These are phyloP conservation scores for Plutella xylostella DNA, from an alignment of 2,888 invertebrate genomes.

Conservation along the genomic window DNA sequence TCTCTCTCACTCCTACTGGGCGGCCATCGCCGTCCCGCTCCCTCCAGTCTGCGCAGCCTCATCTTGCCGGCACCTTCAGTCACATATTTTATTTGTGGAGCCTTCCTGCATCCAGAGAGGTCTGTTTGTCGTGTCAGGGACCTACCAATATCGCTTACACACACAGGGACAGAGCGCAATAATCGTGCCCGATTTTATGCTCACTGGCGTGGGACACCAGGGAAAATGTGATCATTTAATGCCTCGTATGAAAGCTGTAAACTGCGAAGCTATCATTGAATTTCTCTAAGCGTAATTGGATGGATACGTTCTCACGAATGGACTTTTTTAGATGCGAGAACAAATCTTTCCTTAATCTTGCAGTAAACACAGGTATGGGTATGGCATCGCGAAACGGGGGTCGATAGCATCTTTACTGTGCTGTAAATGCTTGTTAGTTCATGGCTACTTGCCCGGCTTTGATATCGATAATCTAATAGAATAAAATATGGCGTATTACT, in stretches of 20 bases:
- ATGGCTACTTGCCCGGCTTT: too few relatives aligned
- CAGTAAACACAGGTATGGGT: too few relatives aligned
- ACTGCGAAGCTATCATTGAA: background rate
- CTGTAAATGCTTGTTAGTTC: too few relatives aligned
- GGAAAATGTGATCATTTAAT: constrained; percentile 11
- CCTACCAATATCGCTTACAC: constrained; percentile 64
- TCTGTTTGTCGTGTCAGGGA: constrained; percentile 44
- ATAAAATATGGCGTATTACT: too few relatives aligned
- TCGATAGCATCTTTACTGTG: too few relatives aligned
- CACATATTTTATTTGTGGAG: constrained; percentile 69
- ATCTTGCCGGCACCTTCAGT: constrained; percentile 63
- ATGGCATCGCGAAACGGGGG: too few relatives aligned
- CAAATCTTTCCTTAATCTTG: too few relatives aligned
- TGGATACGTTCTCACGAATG: too few relatives aligned
- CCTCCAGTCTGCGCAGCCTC: constrained; percentile 52
- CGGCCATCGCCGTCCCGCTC: constrained; percentile 30
- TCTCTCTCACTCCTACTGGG: constrained; percentile 30
- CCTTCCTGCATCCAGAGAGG: constrained; percentile 62
- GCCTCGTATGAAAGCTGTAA: constrained; percentile 4
- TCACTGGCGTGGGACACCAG: constrained; percentile 29
- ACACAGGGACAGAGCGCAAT: constrained; percentile 44
- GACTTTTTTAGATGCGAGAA: too few relatives aligned
- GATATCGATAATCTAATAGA: too few relatives aligned
- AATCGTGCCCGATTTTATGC: constrained; percentile 53
- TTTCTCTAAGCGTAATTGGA: too few relatives aligned